Percentiles rank a stretch among this genome's conserved stretches.
phyloP scores from a whole-genome alignment of 2,113 vertebrate species.

The Hippopotamus amphibius region DNA sequence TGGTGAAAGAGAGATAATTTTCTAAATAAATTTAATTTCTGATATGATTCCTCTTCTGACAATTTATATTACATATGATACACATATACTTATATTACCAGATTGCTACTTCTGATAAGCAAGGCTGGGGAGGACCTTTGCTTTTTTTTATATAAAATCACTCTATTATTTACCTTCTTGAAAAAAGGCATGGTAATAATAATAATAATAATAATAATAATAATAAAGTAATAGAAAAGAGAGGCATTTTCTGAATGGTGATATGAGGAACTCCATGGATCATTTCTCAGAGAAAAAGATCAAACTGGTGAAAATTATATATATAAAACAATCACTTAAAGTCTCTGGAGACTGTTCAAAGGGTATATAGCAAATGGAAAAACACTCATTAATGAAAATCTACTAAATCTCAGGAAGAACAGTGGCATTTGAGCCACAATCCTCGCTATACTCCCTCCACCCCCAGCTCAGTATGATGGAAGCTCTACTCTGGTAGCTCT shows the following conservation, averaged over 20 bases:
- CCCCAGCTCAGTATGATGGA: neutral
- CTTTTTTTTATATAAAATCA: neutral
- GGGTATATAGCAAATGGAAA: too few species aligned
- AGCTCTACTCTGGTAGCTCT: neutral
- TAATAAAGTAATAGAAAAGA: neutral
- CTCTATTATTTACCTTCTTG: neutral
- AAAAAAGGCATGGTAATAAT: neutral
- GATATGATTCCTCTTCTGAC: neutral
- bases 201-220: neutral
- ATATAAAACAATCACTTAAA: neutral
- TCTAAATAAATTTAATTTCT: neutral
- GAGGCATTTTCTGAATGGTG: neutral
- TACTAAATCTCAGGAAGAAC: too few species aligned
- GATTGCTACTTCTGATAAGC: neutral
- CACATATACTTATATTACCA: neutral
- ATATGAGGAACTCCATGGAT: neutral
- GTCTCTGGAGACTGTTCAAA: too few species aligned
- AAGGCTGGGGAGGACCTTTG: neutral
- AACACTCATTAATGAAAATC: too few species aligned
- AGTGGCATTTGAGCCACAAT: neutral
- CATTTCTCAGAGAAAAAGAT: neutral
- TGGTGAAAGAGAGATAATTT: neutral
- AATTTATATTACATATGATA: neutral
- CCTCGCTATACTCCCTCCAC: neutral
- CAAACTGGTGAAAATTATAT: neutral